Evolutionary conservation across 2,797 vertebrate species (phyloP).

Genomic region (Eulemur mongoz): DNA sequence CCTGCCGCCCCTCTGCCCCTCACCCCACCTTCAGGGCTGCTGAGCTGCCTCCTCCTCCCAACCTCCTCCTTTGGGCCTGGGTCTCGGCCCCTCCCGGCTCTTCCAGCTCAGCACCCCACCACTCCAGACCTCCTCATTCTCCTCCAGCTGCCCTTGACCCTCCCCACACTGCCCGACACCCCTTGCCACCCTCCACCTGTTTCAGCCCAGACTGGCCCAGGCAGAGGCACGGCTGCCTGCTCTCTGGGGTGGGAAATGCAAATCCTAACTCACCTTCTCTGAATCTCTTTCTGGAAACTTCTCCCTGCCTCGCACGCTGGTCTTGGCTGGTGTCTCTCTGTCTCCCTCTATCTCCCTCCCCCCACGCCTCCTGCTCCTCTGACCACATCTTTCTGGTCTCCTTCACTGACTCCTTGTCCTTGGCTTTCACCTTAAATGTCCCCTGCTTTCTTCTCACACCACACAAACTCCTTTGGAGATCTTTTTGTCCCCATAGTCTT

Average conservation of each 20-base stretch:
- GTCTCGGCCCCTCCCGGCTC: background rate
- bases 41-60: background rate
- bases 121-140: background rate
- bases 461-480: background rate
- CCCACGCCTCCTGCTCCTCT: background rate
- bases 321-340: too few relatives aligned
- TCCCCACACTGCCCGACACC: background rate
- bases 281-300: background rate
- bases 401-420: background rate
- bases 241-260: background rate
- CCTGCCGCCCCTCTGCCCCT: background rate
- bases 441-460: background rate
- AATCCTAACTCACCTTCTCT: background rate
- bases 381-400: background rate
- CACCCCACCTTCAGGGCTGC: accelerated
- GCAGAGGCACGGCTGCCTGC: background rate
- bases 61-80: background rate
- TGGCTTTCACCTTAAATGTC: background rate
- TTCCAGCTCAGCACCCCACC: background rate
- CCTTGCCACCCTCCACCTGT: background rate
- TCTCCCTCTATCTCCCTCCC: background rate
- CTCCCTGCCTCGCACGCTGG: background rate
- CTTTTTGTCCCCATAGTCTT: background rate
- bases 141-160: background rate
- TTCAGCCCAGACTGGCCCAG: background rate